Conservation (phyloP, 2,797 vertebrate genomes). For the Paguma larvata region DNA sequence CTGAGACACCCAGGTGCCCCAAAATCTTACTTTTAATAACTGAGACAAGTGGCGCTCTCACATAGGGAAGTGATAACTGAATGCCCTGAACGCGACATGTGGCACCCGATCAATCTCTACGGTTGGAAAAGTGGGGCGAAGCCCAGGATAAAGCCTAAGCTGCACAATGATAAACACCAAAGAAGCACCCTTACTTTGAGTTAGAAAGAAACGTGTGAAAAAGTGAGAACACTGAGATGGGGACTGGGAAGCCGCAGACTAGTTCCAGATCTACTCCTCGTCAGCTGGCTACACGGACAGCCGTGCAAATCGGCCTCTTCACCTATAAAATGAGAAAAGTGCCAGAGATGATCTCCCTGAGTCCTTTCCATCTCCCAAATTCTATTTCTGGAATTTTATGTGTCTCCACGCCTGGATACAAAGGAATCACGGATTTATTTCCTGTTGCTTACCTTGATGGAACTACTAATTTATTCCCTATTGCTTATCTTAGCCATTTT, state of each 20-base stretch:
- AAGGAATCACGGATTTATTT: not conserved
- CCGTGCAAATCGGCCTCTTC: not conserved
- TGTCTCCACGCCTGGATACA: not conserved
- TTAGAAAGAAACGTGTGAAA: not conserved
- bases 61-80: not conserved
- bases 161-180: not conserved
- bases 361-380: not conserved
- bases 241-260: not conserved
- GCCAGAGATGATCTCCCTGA: not conserved
- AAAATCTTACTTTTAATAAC: not conserved
- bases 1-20: too few relatives aligned
- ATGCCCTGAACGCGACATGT: not conserved
- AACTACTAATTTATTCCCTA: not conserved
- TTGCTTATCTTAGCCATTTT: slow-evolving; percentile 21
- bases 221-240: not conserved
- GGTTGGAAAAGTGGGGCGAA: slow-evolving; percentile 6
- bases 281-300: too few relatives aligned
- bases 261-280: not conserved
- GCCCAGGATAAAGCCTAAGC: not conserved
- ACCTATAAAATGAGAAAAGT: not conserved
- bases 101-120: not conserved
- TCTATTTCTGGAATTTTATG: not conserved
- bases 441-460: not conserved
- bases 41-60: not conserved
- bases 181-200: not conserved